phyloP scores from a whole-genome alignment of 2,113 vertebrate species.

The Oncorhynchus mykiss region DNA sequence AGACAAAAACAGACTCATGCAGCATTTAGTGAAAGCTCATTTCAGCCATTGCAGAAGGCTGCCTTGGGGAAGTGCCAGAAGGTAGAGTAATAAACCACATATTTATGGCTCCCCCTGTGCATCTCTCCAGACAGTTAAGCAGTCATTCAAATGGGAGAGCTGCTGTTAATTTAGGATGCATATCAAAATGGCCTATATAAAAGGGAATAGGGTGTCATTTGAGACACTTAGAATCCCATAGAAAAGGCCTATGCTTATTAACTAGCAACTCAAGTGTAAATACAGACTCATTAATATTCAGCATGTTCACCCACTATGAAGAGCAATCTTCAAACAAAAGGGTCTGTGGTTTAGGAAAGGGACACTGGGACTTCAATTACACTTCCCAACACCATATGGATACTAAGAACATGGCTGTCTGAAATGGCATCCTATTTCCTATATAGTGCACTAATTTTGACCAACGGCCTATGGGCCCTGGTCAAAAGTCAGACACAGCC shows the following conservation, averaged over 20 bases:
- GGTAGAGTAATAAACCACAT: conserved; percentile 17
- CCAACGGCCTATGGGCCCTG: too few relatives aligned
- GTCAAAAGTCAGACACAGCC: background rate
- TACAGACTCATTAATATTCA: background rate
- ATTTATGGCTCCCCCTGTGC: conserved; percentile 19
- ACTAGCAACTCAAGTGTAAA: background rate
- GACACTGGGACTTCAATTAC: background rate
- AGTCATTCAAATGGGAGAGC: background rate
- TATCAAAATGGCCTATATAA: too few relatives aligned
- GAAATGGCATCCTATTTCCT: too few relatives aligned
- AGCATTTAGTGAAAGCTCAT: background rate
- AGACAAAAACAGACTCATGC: conserved; percentile 24
- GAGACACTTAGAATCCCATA: background rate
- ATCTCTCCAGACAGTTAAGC: conserved; percentile 7
- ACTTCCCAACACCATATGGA: conserved; percentile 35
- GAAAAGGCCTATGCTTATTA: background rate
- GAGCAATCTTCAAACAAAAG: conserved; percentile 7
- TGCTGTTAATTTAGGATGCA: background rate
- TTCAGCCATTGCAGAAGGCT: background rate
- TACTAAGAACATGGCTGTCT: background rate
- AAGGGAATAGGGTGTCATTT: too few relatives aligned
- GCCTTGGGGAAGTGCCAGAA: conserved; percentile 1
- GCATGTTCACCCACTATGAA: background rate
- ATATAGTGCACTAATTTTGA: too few relatives aligned
- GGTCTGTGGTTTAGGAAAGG: background rate